Base-by-base conservation (phyloP, 2,888 invertebrate genomes). In the Marasmarcha lunaedactyla region DNA sequence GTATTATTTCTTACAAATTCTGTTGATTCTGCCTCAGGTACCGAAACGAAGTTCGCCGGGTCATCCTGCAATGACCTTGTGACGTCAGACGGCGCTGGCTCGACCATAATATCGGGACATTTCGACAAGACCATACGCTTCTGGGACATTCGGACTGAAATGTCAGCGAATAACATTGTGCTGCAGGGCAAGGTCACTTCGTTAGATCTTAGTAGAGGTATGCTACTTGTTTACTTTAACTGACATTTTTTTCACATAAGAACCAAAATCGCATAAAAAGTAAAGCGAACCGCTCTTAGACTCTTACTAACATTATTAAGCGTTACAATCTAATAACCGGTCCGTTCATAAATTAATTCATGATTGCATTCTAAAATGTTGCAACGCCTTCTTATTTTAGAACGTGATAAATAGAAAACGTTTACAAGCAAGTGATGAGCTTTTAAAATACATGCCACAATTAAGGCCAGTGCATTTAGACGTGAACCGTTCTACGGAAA, bases 41-140 rank as follows among this genome's bases (percentile, higher is more conserved):
- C 92, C 54, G 92, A 94, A 72, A 96, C 96, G 2, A 95, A 96
- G 77, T 96, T 96, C 64, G 97, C 97, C 41, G 97, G 97, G 33
- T 98, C 97, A 26, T 95, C 94, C 61, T 98, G 97, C 77, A 97
- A 97, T 76, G 98, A 98, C 81, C 86, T 98, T 46, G 97, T 97
- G 51, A 95, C 94, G 49, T 91, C 92, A 42, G 94, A 95, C 64
- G 90, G 92, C 45, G 88, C 91, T 9, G 94, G 94, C 33, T 90
- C 94, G 12, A 93, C 93, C 39, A 93, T 98, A 54, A 95, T 98
- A 57, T 97, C 97, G 58, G 98, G 98, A 14, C 99, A 99, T 84
- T 98, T 94, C 73, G 99, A 99, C 84, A 97, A 97, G 76, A 91
- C 92, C 61, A 93, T 99, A 54, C 88, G 98, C 39, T 95, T 99